These are phyloP conservation scores for Zapus hudsonius DNA, from an alignment of 2,113 vertebrate species.

Conservation along the genomic window DNA sequence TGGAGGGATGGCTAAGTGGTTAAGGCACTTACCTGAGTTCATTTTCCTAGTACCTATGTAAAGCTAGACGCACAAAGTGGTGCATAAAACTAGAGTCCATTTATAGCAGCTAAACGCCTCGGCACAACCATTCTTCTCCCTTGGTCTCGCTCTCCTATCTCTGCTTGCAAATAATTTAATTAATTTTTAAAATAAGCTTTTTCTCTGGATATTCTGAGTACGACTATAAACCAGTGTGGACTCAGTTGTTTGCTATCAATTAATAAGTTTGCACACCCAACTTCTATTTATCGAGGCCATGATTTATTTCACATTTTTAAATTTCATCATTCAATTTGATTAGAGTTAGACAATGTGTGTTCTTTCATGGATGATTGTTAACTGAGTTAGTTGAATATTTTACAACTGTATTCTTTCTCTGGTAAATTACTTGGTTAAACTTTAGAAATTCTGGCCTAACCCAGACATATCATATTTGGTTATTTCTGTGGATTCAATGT, in stretches of 20 bases:
- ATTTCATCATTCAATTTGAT: neutral
- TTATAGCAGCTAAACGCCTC: no score
- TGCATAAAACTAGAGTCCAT: no score
- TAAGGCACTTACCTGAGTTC: no score
- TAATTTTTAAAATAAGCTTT: no score
- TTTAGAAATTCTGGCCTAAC: neutral
- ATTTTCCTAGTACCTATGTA: no score
- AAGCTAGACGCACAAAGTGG: no score
- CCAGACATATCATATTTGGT: neutral
- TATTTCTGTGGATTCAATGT: neutral
- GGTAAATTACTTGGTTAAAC: neutral
- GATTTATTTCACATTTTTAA: neutral
- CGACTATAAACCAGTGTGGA: neutral
- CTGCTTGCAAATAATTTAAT: no score
- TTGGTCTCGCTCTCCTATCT: no score
- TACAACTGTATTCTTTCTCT: neutral
- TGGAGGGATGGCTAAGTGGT: no score
- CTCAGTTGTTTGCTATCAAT: neutral
- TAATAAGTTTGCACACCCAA: neutral
- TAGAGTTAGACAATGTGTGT: neutral
- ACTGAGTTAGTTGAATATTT: neutral
- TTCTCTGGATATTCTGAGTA: no score
- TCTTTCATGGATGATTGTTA: neutral
- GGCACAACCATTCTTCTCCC: no score
- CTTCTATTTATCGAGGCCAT: neutral